Evolutionary conservation across 92 coral and sea anemone genomes (phyloP).

Genomic region (Phenganax marumi): DNA sequence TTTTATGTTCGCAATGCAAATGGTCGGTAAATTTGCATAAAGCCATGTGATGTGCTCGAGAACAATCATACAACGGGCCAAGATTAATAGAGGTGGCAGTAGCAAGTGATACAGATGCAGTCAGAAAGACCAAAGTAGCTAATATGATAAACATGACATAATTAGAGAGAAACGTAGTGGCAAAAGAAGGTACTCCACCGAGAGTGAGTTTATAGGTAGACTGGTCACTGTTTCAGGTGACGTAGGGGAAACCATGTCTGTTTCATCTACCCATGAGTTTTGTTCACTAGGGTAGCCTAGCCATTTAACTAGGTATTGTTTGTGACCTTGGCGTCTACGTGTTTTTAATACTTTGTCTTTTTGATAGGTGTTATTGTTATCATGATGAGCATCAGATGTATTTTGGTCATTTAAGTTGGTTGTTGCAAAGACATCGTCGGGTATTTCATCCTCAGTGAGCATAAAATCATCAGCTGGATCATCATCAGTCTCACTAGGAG

Average conservation of each 20-base stretch:
- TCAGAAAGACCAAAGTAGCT: neutral
- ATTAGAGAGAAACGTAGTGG: too few species aligned
- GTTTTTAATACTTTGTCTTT: constrained; percentile 27
- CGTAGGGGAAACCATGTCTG: constrained; percentile 24
- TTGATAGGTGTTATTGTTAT: constrained; percentile 5
- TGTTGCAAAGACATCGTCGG: constrained; percentile 19
- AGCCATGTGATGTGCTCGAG: neutral
- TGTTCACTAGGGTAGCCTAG: constrained; percentile 14
- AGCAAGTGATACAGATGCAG: neutral
- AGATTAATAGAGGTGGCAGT: neutral
- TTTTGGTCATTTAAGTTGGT: neutral
- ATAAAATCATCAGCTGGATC: neutral
- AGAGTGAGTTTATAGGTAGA: neutral
- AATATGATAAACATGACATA: neutral
- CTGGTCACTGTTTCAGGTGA: neutral
- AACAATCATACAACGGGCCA: constrained; percentile 23
- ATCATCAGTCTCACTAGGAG: constrained; percentile 26
- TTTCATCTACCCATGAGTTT: constrained; percentile 38
- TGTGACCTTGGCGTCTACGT: constrained; percentile 10
- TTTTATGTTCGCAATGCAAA: constrained; percentile 11
- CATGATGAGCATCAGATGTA: neutral
- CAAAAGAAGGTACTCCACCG: too few species aligned
- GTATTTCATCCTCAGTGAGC: constrained; percentile 15
- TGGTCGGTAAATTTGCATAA: constrained; percentile 5
- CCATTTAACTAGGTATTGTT: constrained; percentile 46